Percentiles rank a stretch among this genome's conserved stretches.
These are phyloP conservation scores for Sipha flava DNA, from an alignment of 1,140 invertebrate genomes.

Conservation along the genomic window DNA sequence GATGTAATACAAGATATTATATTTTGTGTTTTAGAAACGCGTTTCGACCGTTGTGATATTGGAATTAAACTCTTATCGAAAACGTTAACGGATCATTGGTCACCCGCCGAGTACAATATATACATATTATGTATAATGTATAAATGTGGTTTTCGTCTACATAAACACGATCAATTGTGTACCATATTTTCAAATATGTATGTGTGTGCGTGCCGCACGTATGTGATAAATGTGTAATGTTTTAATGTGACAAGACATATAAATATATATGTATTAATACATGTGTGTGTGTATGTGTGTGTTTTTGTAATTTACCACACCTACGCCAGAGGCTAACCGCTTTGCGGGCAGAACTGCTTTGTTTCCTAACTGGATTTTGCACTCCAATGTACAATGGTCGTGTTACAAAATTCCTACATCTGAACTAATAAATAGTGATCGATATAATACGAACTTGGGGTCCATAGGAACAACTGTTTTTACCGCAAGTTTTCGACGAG, in stretches of 20 bases:
- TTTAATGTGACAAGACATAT: slow-evolving; percentile 16
- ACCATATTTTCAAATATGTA: not conserved
- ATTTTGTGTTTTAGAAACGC: not conserved
- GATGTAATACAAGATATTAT: not conserved
- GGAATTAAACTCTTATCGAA: not conserved
- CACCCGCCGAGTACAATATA: not conserved
- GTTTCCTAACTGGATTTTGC: slow-evolving; percentile 21
- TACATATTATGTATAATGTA: not conserved
- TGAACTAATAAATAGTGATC: not conserved
- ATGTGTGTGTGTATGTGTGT: not conserved
- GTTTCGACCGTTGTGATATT: not conserved
- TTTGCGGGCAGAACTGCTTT: slow-evolving; percentile 13
- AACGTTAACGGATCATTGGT: not conserved
- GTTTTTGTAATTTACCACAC: slow-evolving; percentile 16
- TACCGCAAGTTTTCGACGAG: not conserved
- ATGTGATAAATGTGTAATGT: slow-evolving; percentile 1
- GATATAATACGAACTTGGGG: not conserved
- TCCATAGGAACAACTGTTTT: not conserved
- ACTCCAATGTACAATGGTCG: not conserved
- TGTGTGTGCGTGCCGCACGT: not conserved
- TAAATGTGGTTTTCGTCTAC: slow-evolving; percentile 3
- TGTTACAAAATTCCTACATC: not conserved
- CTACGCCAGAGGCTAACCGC: slow-evolving; percentile 28
- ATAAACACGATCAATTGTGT: not conserved
- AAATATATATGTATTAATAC: not conserved